Conservation (phyloP, 2,888 invertebrate species). For the Holacanthella duospinosa region DNA sequence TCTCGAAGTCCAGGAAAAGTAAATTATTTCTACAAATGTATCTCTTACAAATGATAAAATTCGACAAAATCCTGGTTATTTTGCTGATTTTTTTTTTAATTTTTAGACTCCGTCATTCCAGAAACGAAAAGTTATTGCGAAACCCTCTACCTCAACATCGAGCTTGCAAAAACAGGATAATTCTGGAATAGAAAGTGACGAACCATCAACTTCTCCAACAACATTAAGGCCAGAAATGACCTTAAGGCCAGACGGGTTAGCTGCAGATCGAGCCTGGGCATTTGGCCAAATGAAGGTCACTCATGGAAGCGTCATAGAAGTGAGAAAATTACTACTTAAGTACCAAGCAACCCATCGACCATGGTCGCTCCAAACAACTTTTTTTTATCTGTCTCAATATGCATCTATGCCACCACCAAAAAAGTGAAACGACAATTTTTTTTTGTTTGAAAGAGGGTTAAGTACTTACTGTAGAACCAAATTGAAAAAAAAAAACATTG, state of each 20-base stretch:
- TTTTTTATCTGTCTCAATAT: not conserved
- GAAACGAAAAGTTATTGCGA: not conserved
- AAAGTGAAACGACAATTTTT: not conserved
- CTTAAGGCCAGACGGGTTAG: too few species aligned
- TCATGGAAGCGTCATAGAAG: slow-evolving; percentile 19
- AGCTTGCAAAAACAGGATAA: too few species aligned
- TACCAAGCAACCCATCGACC: too few species aligned
- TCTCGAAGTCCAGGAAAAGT: slow-evolving; percentile 16
- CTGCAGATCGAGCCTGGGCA: slow-evolving; percentile 13
- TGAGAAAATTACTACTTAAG: too few species aligned
- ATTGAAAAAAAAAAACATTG: too few species aligned
- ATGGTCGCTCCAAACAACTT: too few species aligned
- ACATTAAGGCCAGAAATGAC: too few species aligned
- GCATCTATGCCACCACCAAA: not conserved
- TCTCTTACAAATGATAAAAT: not conserved
- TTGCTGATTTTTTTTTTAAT: not conserved
- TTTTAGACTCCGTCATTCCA: slow-evolving; percentile 5
- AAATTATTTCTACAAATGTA: not conserved
- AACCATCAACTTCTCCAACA: not conserved
- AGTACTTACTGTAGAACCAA: too few species aligned
- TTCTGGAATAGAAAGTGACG: not conserved
- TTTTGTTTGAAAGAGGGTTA: too few species aligned
- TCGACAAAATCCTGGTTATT: too few species aligned
- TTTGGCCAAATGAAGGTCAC: slow-evolving; percentile 16
- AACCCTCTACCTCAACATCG: not conserved